These are phyloP conservation scores for Sternarchorhynchus goeldii DNA, from an alignment of 2,797 vertebrate genomes.

Conservation along the genomic window DNA sequence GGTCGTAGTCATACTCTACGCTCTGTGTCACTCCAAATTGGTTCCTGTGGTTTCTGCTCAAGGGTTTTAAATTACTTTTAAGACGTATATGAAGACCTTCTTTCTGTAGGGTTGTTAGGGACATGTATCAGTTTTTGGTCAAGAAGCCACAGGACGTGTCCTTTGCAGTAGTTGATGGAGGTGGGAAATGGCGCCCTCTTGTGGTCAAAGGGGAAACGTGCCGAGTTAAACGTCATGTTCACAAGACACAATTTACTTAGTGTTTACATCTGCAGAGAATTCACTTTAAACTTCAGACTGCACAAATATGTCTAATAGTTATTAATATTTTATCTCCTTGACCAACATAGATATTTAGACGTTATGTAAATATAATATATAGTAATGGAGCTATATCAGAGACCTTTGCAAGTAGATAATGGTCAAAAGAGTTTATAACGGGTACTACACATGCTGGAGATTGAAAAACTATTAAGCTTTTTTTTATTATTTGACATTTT, in stretches of 20 bases:
- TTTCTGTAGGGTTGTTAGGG: too few relatives aligned
- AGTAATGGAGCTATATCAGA: too few relatives aligned
- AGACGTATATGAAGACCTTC: too few relatives aligned
- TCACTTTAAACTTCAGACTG: constrained; percentile 26
- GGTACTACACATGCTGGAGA: background rate
- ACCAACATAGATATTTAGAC: background rate
- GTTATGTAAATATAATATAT: background rate
- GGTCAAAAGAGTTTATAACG: background rate
- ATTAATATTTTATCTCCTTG: background rate
- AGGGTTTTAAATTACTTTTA: background rate
- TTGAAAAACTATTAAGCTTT: background rate
- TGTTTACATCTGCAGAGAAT: constrained; percentile 15
- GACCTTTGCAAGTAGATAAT: background rate
- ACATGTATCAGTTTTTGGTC: too few relatives aligned
- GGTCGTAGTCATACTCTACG: background rate
- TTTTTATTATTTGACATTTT: too few relatives aligned
- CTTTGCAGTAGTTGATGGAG: background rate
- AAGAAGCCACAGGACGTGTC: too few relatives aligned
- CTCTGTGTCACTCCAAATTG: background rate
- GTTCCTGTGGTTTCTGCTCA: background rate
- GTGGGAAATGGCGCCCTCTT: constrained; percentile 22
- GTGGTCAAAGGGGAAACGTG: constrained; percentile 16
- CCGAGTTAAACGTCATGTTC: background rate
- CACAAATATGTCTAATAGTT: constrained; percentile 13
- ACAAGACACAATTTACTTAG: background rate